Evolutionary conservation across 2,888 invertebrate genomes (phyloP).

Genomic region (Strigamia crassipes): DNA sequence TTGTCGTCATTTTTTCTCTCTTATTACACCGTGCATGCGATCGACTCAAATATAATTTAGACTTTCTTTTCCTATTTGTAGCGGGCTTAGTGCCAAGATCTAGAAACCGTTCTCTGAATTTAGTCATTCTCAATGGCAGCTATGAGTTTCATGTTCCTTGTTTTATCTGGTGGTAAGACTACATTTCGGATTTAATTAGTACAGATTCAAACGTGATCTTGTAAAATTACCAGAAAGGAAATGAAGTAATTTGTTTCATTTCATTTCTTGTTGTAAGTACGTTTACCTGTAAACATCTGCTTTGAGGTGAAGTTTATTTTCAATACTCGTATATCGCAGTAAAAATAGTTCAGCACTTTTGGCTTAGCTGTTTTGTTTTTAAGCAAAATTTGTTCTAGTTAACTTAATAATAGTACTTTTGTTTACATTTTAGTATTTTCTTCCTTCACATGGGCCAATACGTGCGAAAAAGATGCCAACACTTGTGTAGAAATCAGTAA

Average conservation of each 20-base stretch:
- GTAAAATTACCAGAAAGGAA: no score
- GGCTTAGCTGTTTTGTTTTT: neutral
- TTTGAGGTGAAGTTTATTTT: neutral
- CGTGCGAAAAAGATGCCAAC: neutral
- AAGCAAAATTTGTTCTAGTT: no score
- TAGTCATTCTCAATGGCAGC: neutral
- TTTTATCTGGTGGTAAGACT: neutral
- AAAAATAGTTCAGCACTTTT: neutral
- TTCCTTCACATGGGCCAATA: neutral
- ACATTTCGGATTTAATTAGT: neutral
- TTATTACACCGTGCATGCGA: neutral
- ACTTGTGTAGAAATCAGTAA: neutral
- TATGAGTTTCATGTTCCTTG: neutral
- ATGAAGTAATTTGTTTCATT: no score
- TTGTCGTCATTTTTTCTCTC: neutral
- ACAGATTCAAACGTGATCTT: no score
- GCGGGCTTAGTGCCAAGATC: neutral
- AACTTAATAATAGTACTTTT: neutral
- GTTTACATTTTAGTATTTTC: neutral
- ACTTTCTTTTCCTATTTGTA: neutral
- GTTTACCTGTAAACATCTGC: neutral
- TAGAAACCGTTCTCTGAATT: neutral
- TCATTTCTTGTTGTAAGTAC: no score
- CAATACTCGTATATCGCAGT: neutral
- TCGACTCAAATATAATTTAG: neutral